A percentile compares a stretch with the other conserved stretches of the same genome.
These are phyloP conservation scores for Calosoma granatense DNA, from an alignment of 1,140 invertebrate species.

Conservation along the genomic window DNA sequence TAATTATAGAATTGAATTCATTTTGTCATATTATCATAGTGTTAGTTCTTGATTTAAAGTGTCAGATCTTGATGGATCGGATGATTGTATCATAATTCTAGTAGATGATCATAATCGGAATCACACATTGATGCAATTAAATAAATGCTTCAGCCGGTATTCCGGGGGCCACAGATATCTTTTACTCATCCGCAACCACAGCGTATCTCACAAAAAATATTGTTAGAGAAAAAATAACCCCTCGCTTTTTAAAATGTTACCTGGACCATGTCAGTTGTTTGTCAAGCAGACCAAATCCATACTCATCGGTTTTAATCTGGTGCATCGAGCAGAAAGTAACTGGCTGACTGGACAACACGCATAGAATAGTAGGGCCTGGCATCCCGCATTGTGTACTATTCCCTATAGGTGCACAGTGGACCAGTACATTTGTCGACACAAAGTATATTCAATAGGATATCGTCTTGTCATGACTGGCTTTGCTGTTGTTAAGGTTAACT, in stretches of 20 bases:
- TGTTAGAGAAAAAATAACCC: slow-evolving; percentile 8
- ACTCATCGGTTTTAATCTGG: too few species aligned
- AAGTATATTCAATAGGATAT: neutral
- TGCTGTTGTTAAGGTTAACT: slow-evolving; percentile 23
- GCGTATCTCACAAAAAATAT: neutral
- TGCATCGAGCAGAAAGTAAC: slow-evolving; percentile 9
- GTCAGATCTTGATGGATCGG: neutral
- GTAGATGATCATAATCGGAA: neutral
- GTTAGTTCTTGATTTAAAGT: neutral
- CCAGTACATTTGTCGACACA: slow-evolving; percentile 11
- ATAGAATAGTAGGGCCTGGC: slow-evolving; percentile 17
- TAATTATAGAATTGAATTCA: neutral
- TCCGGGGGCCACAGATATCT: neutral
- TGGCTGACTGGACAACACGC: slow-evolving; percentile 14
- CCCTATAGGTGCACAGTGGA: slow-evolving; percentile 17
- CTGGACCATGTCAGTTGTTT: slow-evolving; percentile 21
- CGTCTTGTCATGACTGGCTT: slow-evolving; percentile 6
- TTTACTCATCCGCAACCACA: neutral
- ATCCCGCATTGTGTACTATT: slow-evolving; percentile 20
- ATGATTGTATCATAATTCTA: neutral
- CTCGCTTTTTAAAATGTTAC: slow-evolving; percentile 23
- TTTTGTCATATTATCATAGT: neutral
- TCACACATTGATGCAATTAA: neutral
- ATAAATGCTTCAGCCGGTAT: neutral
- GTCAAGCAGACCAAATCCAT: slow-evolving; percentile 13